A percentile compares a stretch with the other conserved stretches of the same genome.
These are phyloP conservation scores for Anoplius nigerrimus DNA, from an alignment of 2,888 invertebrate species.

Conservation along the genomic window DNA sequence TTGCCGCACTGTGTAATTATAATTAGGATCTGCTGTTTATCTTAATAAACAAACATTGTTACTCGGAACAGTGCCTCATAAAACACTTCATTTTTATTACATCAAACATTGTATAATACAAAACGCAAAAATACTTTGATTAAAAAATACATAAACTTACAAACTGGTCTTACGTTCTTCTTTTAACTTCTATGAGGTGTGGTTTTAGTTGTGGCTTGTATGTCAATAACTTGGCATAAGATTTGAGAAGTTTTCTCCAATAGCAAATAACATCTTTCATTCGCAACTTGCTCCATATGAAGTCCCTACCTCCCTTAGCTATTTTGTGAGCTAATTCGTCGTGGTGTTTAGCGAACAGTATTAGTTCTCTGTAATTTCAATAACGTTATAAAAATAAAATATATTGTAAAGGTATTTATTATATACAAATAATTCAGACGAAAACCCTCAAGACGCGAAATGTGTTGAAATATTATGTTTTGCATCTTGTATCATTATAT, in stretches of 20 bases:
- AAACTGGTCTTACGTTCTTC: constrained; percentile 12
- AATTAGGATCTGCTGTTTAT: too few species aligned
- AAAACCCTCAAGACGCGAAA: too few species aligned
- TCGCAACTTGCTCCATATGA: constrained; percentile 89
- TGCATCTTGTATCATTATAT: too few species aligned
- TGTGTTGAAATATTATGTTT: too few species aligned
- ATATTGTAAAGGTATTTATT: neutral
- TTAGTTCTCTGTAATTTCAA: constrained; percentile 76
- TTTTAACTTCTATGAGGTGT: constrained; percentile 77
- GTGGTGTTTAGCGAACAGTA: constrained; percentile 86
- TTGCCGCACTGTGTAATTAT: too few species aligned
- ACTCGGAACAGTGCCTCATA: too few species aligned
- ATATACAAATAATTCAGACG: too few species aligned
- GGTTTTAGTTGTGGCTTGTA: constrained; percentile 80
- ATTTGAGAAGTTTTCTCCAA: constrained; percentile 86
- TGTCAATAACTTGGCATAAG: constrained; percentile 84
- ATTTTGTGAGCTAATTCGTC: constrained; percentile 86
- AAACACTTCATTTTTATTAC: too few species aligned
- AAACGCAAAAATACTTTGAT: constrained; percentile 17
- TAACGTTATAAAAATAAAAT: neutral
- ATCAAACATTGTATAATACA: too few species aligned
- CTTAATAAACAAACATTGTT: too few species aligned
- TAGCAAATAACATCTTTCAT: constrained; percentile 91
- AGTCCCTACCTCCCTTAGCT: constrained; percentile 87
- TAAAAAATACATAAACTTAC: constrained; percentile 33